Percentiles rank a stretch among this genome's conserved stretches.
Evolutionary conservation across 1,140 invertebrate species (phyloP).

Genomic region (Idris sp.): DNA sequence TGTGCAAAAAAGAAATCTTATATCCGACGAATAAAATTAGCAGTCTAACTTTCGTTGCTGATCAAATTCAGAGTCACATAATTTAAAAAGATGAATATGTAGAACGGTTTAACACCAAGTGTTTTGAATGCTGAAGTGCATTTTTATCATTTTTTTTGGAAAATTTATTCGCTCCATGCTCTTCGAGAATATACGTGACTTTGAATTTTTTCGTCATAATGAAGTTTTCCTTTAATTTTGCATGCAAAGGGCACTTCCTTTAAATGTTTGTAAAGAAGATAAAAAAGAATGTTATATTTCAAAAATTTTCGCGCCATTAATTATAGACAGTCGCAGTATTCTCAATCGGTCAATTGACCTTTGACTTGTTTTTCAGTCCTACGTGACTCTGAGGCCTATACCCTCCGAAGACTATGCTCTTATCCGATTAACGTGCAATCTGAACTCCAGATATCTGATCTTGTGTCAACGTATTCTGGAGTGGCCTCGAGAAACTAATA

Average conservation of each 20-base stretch:
- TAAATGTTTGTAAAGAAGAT: no score
- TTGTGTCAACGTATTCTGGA: conserved; percentile 61
- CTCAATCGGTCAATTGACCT: conserved; percentile 63
- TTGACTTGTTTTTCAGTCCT: conserved; percentile 43
- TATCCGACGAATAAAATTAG: conserved; percentile 17
- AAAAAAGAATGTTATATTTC: neutral
- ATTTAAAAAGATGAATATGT: conserved; percentile 31
- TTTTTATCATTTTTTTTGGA: conserved; percentile 5
- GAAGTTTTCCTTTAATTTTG: conserved; percentile 25
- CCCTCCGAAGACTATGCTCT: conserved; percentile 51
- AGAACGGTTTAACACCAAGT: conserved; percentile 35
- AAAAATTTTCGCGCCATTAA: conserved; percentile 49
- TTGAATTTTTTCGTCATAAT: conserved; percentile 22
- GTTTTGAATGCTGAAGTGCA: conserved; percentile 24
- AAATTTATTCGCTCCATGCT: conserved; percentile 5
- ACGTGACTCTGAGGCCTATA: conserved; percentile 52
- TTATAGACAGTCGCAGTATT: conserved; percentile 50
- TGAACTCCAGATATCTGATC: conserved; percentile 61
- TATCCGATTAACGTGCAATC: conserved; percentile 66
- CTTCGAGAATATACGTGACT: conserved; percentile 27
- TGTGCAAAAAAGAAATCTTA: no score
- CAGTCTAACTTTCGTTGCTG: neutral
- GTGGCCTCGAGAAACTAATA: conserved; percentile 30
- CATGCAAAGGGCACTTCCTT: conserved; percentile 9
- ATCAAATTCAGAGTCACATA: conserved; percentile 35